phyloP scores from a whole-genome alignment of 2,797 vertebrate genomes.

The Melanotaenia pygmaea region DNA sequence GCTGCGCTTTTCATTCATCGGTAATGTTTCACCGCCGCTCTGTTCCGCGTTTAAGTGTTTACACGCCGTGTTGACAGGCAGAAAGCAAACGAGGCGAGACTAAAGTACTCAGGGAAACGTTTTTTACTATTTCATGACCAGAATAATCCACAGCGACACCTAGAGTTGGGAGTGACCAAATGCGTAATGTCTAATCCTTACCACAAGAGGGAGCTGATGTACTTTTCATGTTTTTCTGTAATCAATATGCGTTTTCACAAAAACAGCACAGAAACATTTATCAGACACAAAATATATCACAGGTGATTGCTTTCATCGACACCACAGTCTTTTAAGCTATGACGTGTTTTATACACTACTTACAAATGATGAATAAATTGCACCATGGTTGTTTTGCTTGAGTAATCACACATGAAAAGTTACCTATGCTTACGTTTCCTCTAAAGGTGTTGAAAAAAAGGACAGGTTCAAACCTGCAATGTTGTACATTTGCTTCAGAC shows the following conservation, averaged over 20 bases:
- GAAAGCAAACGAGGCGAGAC: conserved; percentile 55
- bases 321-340: not conserved
- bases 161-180: conserved; percentile 17
- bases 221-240: not conserved
- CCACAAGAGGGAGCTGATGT: conserved; percentile 53
- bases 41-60: conserved; percentile 54
- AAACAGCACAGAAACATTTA: not conserved
- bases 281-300: not conserved
- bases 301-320: not conserved
- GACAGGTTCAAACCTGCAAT: not conserved
- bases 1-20: fast-evolving
- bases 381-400: not conserved
- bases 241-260: not conserved
- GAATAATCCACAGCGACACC: conserved; percentile 53
- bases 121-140: fast-evolving
- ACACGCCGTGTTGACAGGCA: conserved; percentile 67
- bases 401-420: not conserved
- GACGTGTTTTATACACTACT: not conserved
- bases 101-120: conserved; percentile 1
- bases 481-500: not conserved
- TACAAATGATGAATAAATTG: not conserved
- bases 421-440: not conserved
- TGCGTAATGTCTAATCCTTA: not conserved
- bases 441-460: not conserved
- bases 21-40: not conserved